Evolutionary conservation across 2,113 vertebrate genomes (phyloP), one percentile per base, ranked within the genome.

Genomic region (Struthidea cinerea): DNA sequence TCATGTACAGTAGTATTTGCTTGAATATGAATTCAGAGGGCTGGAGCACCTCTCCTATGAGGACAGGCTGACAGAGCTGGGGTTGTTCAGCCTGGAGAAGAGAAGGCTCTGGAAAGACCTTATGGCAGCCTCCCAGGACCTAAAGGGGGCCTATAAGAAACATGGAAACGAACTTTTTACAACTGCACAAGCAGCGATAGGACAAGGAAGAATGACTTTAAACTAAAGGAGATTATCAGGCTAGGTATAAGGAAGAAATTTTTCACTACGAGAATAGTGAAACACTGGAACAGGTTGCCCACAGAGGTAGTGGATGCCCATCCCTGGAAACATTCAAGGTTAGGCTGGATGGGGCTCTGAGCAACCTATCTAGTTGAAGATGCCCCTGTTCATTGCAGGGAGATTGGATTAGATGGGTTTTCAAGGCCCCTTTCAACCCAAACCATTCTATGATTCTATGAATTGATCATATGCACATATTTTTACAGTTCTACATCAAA

Each of bases 121-220:
- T 57, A 33, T 0, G 37, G 32, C 2, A 3, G 27, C 24, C 65
- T 78, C 18, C 21, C 21, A 49, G 17, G 18, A 68, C 30, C 20
- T 41, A 53, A 60, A 41, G 7, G 11, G 3, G 21, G 10, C 9
- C 8, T 65, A 1, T 3, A 68, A 39, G 33, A 55, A 87, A 92
- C 10, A 13, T 19, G 13, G 22, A 22, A 32, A 41, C 10, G 39
- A 19, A 37, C 17, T 27, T 64, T 52, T 61, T 39, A 73, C 2
- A 47, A 33, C 7, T 5, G 21, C 26, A 76, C 5, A 41, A 21
- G 33, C 21, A 24, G 30, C 1, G 2, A 56, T 0, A 80, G 18
- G 13, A 76, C 16, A 79, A 67, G 11, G 8, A 9, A 3, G 32
- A 65, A 77, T 3, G 16, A 6, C 27, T 84, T 87, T 78, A 74